phyloP scores from a whole-genome alignment of 2,113 vertebrate genomes.

The Callipepla californica region DNA sequence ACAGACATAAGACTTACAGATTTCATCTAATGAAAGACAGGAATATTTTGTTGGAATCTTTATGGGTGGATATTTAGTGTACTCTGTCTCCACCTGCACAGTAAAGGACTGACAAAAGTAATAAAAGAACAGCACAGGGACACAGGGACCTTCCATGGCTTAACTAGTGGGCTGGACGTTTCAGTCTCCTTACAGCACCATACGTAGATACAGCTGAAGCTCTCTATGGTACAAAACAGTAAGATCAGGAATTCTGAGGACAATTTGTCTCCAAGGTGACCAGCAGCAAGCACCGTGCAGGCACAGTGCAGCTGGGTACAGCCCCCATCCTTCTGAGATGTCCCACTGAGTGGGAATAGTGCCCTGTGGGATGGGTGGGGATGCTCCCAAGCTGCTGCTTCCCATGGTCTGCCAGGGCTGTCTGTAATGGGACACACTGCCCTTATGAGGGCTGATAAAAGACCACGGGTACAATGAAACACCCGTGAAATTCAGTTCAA shows the following conservation, averaged over 20 bases:
- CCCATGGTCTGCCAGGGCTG: not conserved
- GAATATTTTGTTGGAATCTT: not conserved
- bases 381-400: fast-evolving
- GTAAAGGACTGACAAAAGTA: not conserved
- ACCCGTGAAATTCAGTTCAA: not conserved
- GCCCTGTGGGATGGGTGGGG: not conserved
- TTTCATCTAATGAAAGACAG: not conserved
- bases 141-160: not conserved
- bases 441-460: not conserved
- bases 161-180: not conserved
- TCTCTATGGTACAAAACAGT: not conserved
- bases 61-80: not conserved
- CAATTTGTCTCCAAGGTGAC: not conserved
- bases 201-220: not conserved
- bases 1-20: not conserved
- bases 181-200: not conserved
- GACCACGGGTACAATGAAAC: not conserved
- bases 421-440: not conserved
- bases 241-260: not conserved
- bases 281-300: not conserved
- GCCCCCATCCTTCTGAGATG: not conserved
- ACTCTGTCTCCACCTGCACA: not conserved
- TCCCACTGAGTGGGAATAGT: not conserved
- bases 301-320: too few relatives aligned
- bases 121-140: not conserved